Percentiles rank a stretch among this genome's conserved stretches.
Conservation (phyloP, 2,888 invertebrate genomes). For the Sphaerophoria taeniata region DNA sequence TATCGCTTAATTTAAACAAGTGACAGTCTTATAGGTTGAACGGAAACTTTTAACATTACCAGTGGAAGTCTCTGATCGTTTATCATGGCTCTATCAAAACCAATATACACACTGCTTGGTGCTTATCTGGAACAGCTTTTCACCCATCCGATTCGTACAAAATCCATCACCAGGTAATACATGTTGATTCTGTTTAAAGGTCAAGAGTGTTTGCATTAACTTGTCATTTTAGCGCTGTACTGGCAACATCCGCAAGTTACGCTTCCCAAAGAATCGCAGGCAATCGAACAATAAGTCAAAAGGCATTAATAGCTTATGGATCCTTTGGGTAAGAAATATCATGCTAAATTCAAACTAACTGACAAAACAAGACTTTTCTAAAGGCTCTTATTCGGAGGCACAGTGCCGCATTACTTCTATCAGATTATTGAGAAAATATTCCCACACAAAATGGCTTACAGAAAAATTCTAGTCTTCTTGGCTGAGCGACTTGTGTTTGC, state of each 20-base stretch:
- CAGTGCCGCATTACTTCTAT: constrained; percentile 91
- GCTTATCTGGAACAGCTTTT: constrained; percentile 90
- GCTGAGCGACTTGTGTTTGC: constrained; percentile 89
- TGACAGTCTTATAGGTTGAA: background rate
- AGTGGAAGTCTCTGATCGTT: background rate
- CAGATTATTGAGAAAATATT: constrained; percentile 86
- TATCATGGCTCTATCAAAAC: constrained; percentile 84
- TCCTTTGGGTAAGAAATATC: constrained; percentile 86
- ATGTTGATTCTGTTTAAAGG: constrained; percentile 34
- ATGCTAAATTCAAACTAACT: background rate
- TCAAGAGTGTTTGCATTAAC: constrained; percentile 25
- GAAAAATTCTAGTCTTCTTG: constrained; percentile 85
- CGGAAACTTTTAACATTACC: background rate
- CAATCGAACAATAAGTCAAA: constrained; percentile 85
- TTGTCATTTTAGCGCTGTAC: constrained; percentile 85
- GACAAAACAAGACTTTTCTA: constrained; percentile 22
- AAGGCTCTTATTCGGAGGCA: constrained; percentile 91
- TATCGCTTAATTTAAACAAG: too few relatives aligned
- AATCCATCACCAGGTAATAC: constrained; percentile 90
- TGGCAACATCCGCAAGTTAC: constrained; percentile 89
- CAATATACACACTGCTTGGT: constrained; percentile 87
- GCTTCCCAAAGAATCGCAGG: constrained; percentile 89
- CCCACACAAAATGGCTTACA: constrained; percentile 85
- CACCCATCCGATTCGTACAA: constrained; percentile 89
- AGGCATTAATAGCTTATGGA: constrained; percentile 89